Percentiles rank a stretch among this genome's conserved stretches.
Evolutionary conservation across 2,113 vertebrate genomes (phyloP).

Genomic region (Ptyas mucosa): DNA sequence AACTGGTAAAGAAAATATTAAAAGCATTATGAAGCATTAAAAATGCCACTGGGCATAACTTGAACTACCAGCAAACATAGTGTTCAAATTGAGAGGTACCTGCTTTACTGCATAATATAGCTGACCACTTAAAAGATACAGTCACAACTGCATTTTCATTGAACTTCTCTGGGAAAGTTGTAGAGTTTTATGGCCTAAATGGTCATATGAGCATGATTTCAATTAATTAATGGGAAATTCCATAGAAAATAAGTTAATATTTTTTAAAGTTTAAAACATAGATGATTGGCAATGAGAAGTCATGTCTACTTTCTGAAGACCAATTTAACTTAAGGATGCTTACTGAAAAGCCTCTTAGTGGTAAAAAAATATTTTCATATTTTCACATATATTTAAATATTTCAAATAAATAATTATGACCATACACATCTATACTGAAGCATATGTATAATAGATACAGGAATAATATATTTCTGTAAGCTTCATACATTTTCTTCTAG

Average conservation of each 20-base stretch:
- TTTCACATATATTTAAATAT: neutral
- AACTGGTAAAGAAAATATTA: slow-evolving; percentile 51
- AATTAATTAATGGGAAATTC: slow-evolving; percentile 55
- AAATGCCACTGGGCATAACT: slow-evolving; percentile 55
- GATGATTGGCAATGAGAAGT: slow-evolving; percentile 19
- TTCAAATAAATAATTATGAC: neutral
- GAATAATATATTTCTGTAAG: neutral
- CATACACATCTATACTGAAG: neutral
- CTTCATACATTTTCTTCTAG: neutral
- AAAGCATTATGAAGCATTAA: slow-evolving; percentile 43
- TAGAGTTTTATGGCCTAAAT: slow-evolving; percentile 53
- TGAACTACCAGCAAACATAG: slow-evolving; percentile 51
- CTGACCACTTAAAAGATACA: slow-evolving; percentile 54
- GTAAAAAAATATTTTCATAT: slow-evolving; percentile 29
- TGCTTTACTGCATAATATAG: slow-evolving; percentile 38
- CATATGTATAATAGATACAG: neutral
- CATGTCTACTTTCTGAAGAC: neutral
- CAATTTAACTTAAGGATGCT: slow-evolving; percentile 15
- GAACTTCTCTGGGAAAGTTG: neutral
- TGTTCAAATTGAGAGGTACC: slow-evolving; percentile 33
- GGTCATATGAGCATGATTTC: slow-evolving; percentile 49
- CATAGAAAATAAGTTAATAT: slow-evolving; percentile 56
- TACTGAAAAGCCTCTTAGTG: neutral
- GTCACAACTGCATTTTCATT: slow-evolving; percentile 55
- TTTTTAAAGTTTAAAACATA: slow-evolving; percentile 54